phyloP scores from a whole-genome alignment of 2,797 vertebrate species.

The Anomalospiza imberbis region DNA sequence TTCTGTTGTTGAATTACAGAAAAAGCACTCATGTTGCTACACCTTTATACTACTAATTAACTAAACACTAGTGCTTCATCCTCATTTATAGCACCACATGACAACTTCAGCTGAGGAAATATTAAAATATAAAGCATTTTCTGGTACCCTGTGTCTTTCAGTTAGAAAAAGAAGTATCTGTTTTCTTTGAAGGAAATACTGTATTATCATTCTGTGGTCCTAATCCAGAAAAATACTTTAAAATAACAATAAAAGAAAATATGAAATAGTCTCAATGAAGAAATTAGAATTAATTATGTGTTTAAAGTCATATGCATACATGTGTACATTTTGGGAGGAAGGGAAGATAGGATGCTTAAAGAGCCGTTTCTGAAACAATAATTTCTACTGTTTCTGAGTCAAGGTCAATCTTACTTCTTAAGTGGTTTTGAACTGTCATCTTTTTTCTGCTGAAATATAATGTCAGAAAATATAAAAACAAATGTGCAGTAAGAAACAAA shows the following conservation, averaged over 20 bases:
- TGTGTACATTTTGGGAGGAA: not conserved
- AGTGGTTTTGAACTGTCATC: not conserved
- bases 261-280: not conserved
- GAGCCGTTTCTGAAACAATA: not conserved
- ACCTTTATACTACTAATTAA: conserved; percentile 2
- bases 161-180: not conserved
- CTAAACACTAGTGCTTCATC: not conserved
- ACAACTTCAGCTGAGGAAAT: not conserved
- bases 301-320: not conserved
- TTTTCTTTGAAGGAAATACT: not conserved
- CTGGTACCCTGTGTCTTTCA: not conserved
- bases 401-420: not conserved
- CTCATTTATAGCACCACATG: not conserved
- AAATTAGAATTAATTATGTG: not conserved
- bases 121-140: not conserved
- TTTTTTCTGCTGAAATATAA: conserved; percentile 3
- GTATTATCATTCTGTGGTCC: not conserved
- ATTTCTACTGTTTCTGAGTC: not conserved
- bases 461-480: not conserved
- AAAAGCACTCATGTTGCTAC: not conserved
- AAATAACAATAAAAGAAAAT: not conserved
- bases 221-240: not conserved
- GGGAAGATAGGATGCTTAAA: not conserved
- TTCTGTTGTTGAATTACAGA: not conserved
- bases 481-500: not conserved